A percentile compares a stretch with the other conserved stretches of the same genome.
Conservation (phyloP, 2,888 invertebrate genomes). For the Tinea trinotella region DNA sequence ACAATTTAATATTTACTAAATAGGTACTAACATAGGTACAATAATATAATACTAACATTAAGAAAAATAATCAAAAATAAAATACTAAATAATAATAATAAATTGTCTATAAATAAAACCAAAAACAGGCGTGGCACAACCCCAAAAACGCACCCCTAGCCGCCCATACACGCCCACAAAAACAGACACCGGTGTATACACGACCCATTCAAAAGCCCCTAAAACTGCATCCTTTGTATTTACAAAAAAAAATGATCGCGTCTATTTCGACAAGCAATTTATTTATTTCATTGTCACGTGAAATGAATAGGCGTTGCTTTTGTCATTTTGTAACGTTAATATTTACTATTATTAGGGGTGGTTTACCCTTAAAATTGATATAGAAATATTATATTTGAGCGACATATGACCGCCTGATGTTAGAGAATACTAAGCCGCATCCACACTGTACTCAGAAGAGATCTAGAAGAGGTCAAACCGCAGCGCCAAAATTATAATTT, state of each 20-base stretch:
- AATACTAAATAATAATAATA: no score
- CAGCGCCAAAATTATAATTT: no score
- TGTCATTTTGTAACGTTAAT: not conserved
- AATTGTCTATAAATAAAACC: not conserved
- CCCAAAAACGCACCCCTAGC: conserved; percentile 9
- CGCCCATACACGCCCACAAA: not conserved
- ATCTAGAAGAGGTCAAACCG: no score
- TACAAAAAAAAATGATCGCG: not conserved
- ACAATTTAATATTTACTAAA: no score
- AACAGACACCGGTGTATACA: not conserved
- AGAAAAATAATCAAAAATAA: no score
- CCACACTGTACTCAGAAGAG: no score
- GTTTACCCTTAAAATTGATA: not conserved
- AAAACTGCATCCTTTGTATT: not conserved
- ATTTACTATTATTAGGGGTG: not conserved
- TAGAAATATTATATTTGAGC: no score
- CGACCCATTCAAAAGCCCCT: not conserved
- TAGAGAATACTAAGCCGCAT: no score
- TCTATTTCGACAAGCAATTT: not conserved
- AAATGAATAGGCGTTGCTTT: not conserved
- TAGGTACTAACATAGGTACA: no score
- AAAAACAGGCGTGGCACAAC: not conserved
- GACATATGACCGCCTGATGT: no score
- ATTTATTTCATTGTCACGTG: not conserved
- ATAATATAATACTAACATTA: no score